Conservation (phyloP, 2,113 vertebrate genomes). For the Paratilapia polleni region DNA sequence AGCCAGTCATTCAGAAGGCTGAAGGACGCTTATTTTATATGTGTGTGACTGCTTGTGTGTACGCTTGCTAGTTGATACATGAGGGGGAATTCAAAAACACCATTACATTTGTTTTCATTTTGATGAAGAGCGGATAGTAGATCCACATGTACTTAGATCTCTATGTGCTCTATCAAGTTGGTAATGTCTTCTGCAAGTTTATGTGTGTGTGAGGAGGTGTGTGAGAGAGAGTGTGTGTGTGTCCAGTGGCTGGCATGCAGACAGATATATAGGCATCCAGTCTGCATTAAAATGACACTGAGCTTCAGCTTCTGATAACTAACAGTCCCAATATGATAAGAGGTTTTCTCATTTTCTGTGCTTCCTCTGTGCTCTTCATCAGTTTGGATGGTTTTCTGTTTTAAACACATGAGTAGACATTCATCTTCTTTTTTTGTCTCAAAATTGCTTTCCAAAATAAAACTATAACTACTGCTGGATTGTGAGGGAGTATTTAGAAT, state of each 20-base stretch:
- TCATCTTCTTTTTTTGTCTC: no score
- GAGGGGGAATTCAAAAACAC: constrained; percentile 21
- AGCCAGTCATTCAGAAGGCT: constrained; percentile 42
- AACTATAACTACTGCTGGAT: no score
- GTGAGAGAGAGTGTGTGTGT: no score
- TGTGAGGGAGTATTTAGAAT: no score
- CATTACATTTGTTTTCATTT: constrained; percentile 10
- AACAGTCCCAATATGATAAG: not conserved
- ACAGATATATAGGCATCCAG: not conserved
- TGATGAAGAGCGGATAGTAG: not conserved
- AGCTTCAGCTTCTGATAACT: not conserved
- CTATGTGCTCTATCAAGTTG: not conserved
- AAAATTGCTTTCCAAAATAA: no score
- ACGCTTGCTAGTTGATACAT: not conserved
- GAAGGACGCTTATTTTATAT: not conserved
- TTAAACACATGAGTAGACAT: no score
- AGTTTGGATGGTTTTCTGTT: no score
- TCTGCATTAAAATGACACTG: not conserved
- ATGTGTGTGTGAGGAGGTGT: not conserved
- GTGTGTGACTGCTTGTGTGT: not conserved
- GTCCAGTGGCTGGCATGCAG: not conserved
- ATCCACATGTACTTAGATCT: not conserved
- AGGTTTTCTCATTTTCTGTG: not conserved
- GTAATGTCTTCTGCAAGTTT: not conserved
- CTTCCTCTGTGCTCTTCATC: not conserved